Evolutionary conservation across 2,797 vertebrate genomes (phyloP), one percentile per base, ranked within the genome.

Genomic region (Pangasius larnaudii): DNA sequence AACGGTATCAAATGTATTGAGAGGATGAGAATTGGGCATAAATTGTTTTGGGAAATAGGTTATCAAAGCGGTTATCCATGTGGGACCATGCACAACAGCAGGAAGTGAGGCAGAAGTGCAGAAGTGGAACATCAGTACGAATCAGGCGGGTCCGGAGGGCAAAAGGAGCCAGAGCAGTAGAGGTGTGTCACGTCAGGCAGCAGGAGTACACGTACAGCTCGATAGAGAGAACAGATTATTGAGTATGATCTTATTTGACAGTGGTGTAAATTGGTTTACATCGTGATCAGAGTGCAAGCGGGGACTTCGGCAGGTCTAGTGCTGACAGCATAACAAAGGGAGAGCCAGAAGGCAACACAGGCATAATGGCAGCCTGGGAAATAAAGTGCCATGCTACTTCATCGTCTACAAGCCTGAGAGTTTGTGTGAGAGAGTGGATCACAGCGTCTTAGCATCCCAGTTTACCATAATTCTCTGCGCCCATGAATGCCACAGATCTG

Each of bases 101-200:
- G 63, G 53, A 83, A 51, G 81, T 67, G 42, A 14, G 42, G 51
- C 42, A 67, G n/a, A 49, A 67, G 19, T 67, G 16, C n/a, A 53
- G 79, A 42, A 61, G 78, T 61, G 46, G 58, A 81, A 63, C 58
- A 46, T 82, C 59, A 82, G 27, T 27, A 42, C 61, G 56, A 61
- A 61, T 61, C 14, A 18, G 14, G 39, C 80, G 18, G 61, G 59
- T 65, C 16, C 9, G 1, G 24, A 65, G 42, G 81, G 27, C 22
- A 39, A 67, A 69, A 22, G 16, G 6, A 67, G 2, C 63, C n/a
- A 67, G 14, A 46, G 58, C 36, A 27, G 39, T n/a, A 61, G 36
- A 61, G 58, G 56, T 56, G 19, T 59, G 56, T 81, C 36, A 42
- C 6, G 4, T 61, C 22, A 16, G 36, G 36, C 79, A 27, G 33